Percentiles rank a stretch among this genome's conserved stretches.
phyloP scores from a whole-genome alignment of 2,888 invertebrate genomes.

The Ferdinandea cuprea region DNA sequence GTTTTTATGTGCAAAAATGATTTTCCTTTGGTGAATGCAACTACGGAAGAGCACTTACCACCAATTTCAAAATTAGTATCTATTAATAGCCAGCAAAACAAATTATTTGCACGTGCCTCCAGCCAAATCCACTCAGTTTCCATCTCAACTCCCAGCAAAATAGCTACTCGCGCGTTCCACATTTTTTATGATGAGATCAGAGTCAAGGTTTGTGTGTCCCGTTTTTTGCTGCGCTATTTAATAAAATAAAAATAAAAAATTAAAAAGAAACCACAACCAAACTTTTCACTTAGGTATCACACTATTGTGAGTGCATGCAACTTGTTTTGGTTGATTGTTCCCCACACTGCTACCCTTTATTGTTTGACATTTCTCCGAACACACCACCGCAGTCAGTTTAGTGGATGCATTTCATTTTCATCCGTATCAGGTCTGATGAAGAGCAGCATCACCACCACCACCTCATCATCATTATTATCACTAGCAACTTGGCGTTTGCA shows the following conservation, averaged over 20 bases:
- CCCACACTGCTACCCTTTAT: neutral
- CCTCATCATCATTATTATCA: constrained; percentile 3
- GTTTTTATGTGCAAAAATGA: too few species aligned
- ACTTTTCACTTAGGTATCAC: constrained; percentile 68
- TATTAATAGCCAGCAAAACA: too few species aligned
- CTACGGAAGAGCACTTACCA: too few species aligned
- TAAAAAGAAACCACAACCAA: constrained; percentile 68
- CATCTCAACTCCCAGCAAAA: too few species aligned
- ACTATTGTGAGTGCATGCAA: constrained; percentile 48
- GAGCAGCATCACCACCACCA: constrained; percentile 22
- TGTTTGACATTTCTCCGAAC: neutral
- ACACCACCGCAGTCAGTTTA: constrained; percentile 9
- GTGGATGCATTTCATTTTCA: constrained; percentile 68
- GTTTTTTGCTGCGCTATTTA: constrained; percentile 57
- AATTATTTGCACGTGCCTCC: too few species aligned
- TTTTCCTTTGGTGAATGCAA: too few species aligned
- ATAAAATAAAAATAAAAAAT: constrained; percentile 31
- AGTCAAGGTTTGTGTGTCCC: constrained; percentile 77
- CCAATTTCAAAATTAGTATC: too few species aligned
- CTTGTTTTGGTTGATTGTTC: constrained; percentile 27
- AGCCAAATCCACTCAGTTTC: too few species aligned
- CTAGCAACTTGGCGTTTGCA: constrained; percentile 51
- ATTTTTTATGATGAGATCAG: constrained; percentile 76
- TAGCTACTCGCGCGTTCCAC: constrained; percentile 71
- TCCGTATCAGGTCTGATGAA: constrained; percentile 53